A percentile compares a stretch with the other conserved stretches of the same genome.
Evolutionary conservation across 1,140 invertebrate species (phyloP).

Genomic region (Leptinotarsa lineolata): DNA sequence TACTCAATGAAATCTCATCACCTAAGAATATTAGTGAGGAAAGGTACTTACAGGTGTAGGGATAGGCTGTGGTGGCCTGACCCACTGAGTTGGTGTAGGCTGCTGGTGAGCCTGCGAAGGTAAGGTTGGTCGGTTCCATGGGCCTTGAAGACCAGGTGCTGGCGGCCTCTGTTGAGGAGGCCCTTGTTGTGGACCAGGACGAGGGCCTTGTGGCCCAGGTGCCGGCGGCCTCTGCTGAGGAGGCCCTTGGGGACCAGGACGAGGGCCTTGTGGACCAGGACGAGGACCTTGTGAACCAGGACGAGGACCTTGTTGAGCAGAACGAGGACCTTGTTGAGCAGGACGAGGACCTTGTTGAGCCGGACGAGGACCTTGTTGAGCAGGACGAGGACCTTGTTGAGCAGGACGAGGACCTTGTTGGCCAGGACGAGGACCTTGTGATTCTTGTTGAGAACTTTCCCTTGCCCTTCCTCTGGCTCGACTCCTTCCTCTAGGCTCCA

Average conservation of each 20-base stretch:
- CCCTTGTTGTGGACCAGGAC: slow-evolving; percentile 8
- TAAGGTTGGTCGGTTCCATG: neutral
- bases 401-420: neutral
- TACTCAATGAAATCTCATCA: too few species aligned
- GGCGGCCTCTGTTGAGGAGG: neutral
- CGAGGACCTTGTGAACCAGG: neutral
- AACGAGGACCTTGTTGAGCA: too few species aligned
- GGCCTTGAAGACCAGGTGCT: neutral
- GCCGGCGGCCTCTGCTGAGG: neutral
- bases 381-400: neutral
- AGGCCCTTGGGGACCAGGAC: neutral
- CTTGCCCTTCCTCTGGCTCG: slow-evolving; percentile 26
- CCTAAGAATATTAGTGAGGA: too few species aligned
- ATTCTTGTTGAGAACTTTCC: neutral
- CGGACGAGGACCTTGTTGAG: neutral
- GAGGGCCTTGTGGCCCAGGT: neutral
- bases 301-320: too few species aligned
- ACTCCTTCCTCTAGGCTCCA: slow-evolving; percentile 26
- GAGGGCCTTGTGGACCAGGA: too few species aligned
- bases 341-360: too few species aligned
- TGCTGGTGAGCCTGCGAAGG: neutral
- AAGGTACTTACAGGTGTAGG: too few species aligned
- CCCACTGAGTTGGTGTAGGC: neutral
- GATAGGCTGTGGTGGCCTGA: neutral
- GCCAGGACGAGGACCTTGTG: neutral